Evolutionary conservation across 1,140 invertebrate genomes (phyloP), one percentile per base, ranked within the genome.

Genomic region (Schlechtendalia chinensis): DNA sequence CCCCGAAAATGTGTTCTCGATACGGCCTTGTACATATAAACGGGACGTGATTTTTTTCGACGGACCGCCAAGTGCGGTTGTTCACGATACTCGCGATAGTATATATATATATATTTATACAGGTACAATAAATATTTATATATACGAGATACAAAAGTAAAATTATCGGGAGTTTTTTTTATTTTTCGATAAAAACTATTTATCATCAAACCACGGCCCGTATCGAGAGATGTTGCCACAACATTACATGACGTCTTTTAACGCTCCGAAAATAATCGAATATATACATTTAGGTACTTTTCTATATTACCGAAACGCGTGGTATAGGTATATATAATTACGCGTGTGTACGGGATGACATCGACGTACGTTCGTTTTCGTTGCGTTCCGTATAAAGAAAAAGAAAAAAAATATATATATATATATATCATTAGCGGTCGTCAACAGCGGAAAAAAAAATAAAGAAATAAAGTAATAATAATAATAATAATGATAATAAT

Each of bases 351-450:
- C 54, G 56, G n/a, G 74, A 77, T 58, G 74, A 77, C 74, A 77
- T 77, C 56, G 39, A 59, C 32, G 59, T 54, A 59, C 74, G 53
- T 58, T 77, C 67, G 24, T 50, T 69, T 69, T 27, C 16, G 45
- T 69, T 50, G 45, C 47, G 47, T 69, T 69, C 39, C 67, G 24
- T 69, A 69, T 17, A n/a, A n/a, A n/a, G 32, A 45, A 67, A 27
- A 59, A 69, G 59, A 77, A 77, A 39, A 4, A 39, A 39, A 39
- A 39, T 39, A 39, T 4, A 39, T n/a, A n/a, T n/a, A n/a, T n/a
- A n/a, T n/a, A 39, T 4, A 77, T 77, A 59, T 77, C 74, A 77
- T 77, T 77, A 77, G 74, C 54, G 56, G 53, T 45, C 74, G 72
- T n/a, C 27, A 24, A 56, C 8, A 11, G 14, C 3, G 32, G 16